Conservation (phyloP, 2,113 vertebrate genomes). For the Indicator maculatus region DNA sequence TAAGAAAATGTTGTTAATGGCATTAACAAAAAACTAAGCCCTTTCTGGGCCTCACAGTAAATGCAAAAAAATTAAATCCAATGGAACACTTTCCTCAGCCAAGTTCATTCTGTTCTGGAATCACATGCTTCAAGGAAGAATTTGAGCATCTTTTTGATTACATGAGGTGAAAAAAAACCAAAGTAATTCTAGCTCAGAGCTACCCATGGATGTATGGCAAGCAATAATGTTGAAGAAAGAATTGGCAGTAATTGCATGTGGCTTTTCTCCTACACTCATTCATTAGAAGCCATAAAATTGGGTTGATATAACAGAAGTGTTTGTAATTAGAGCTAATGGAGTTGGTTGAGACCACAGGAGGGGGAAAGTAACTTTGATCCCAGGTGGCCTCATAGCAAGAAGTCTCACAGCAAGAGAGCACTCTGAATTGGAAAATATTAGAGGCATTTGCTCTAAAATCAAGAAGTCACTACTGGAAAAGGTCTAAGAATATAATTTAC, state of each 20-base stretch:
- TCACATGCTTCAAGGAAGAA: background rate
- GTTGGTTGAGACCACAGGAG: constrained; percentile 2
- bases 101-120: background rate
- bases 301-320: constrained; percentile 40
- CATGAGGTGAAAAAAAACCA: background rate
- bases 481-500: constrained; percentile 35
- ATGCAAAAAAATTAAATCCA: background rate
- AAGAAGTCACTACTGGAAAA: constrained; percentile 43
- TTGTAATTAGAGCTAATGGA: constrained; percentile 53
- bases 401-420: constrained; percentile 28
- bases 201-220: background rate
- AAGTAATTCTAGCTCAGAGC: background rate
- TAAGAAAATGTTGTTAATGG: background rate
- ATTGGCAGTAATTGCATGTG: background rate
- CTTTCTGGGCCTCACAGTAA: background rate
- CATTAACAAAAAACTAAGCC: background rate
- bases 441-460: constrained; percentile 6
- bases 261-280: background rate
- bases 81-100: background rate
- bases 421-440: constrained; percentile 50
- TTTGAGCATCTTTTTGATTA: background rate
- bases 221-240: background rate
- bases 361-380: constrained; percentile 63
- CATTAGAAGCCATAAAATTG: constrained; percentile 29
- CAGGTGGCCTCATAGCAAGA: constrained; percentile 44